A percentile compares a stretch with the other conserved stretches of the same genome.
Conservation (phyloP, 2,888 invertebrate genomes). For the Pachliopta kotzebuea region DNA sequence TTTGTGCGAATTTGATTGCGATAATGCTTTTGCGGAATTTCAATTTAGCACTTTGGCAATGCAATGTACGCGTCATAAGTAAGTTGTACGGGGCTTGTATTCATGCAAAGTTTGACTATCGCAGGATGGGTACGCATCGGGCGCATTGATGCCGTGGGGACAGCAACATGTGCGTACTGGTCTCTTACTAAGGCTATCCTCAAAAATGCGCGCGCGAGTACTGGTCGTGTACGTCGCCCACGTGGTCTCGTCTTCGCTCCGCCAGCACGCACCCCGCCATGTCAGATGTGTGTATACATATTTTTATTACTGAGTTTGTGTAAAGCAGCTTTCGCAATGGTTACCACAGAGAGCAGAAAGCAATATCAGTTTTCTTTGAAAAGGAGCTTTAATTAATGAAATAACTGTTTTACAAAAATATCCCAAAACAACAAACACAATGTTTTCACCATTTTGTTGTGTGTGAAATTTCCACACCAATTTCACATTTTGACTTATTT, state of each 20-base stretch:
- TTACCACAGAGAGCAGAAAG: no score
- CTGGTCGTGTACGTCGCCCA: slow-evolving; percentile 46
- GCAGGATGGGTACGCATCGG: slow-evolving; percentile 72
- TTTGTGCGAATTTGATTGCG: neutral
- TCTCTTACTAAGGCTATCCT: slow-evolving; percentile 58
- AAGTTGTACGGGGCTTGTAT: neutral
- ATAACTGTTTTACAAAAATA: no score
- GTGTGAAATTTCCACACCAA: no score
- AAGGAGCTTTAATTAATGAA: no score
- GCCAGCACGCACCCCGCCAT: slow-evolving; percentile 46
- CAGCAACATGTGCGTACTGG: slow-evolving; percentile 58
- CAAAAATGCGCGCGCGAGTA: slow-evolving; percentile 48
- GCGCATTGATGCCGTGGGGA: slow-evolving; percentile 58
- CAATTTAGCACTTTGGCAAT: neutral
- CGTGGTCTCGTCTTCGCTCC: slow-evolving; percentile 43
- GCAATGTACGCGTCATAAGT: neutral
- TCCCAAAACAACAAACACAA: no score
- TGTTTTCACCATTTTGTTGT: no score
- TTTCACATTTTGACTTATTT: no score
- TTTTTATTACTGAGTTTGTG: no score
- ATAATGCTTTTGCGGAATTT: neutral
- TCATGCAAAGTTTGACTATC: neutral
- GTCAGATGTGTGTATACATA: slow-evolving; percentile 28
- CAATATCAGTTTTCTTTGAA: no score
- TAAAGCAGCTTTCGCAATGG: no score